Conservation (phyloP, 1,140 invertebrate species). For the Drosophila trapezifrons region DNA sequence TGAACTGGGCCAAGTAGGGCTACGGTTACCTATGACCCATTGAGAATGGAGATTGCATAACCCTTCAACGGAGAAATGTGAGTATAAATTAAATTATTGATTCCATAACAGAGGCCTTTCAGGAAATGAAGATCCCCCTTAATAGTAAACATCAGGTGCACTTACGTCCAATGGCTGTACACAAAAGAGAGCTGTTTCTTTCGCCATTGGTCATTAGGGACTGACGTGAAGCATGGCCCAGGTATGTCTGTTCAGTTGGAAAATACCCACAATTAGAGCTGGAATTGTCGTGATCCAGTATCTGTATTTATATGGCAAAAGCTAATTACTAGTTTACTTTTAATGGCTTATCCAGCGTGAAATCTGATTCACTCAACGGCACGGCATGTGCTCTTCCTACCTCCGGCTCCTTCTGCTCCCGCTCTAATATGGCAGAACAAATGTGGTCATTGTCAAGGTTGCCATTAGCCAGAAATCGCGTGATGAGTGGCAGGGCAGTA, state of each 20-base stretch:
- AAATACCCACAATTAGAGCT: constrained; percentile 54
- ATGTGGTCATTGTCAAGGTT: constrained; percentile 29
- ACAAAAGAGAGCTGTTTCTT: constrained; percentile 24
- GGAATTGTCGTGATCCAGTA: constrained; percentile 29
- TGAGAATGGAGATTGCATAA: constrained; percentile 23
- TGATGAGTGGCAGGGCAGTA: constrained; percentile 3
- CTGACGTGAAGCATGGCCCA: constrained; percentile 36
- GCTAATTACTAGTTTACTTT: constrained; percentile 38
- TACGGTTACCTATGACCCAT: constrained; percentile 52
- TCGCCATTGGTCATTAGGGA: constrained; percentile 17
- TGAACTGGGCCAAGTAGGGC: constrained; percentile 49
- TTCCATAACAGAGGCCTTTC: background rate
- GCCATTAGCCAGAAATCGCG: constrained; percentile 31
- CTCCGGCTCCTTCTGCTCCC: background rate
- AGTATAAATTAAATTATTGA: constrained; percentile 12
- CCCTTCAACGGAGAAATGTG: constrained; percentile 5
- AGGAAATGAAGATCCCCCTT: constrained; percentile 17
- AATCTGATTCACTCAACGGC: constrained; percentile 52
- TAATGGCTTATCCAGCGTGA: constrained; percentile 36
- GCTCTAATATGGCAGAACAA: constrained; percentile 11
- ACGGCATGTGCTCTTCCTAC: constrained; percentile 16
- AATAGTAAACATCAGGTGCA: constrained; percentile 14
- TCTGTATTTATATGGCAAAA: constrained; percentile 9
- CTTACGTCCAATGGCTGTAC: background rate
- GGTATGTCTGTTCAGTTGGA: constrained; percentile 27